Evolutionary conservation across 2,113 vertebrate species (phyloP).

Genomic region (Cnemophilus loriae): DNA sequence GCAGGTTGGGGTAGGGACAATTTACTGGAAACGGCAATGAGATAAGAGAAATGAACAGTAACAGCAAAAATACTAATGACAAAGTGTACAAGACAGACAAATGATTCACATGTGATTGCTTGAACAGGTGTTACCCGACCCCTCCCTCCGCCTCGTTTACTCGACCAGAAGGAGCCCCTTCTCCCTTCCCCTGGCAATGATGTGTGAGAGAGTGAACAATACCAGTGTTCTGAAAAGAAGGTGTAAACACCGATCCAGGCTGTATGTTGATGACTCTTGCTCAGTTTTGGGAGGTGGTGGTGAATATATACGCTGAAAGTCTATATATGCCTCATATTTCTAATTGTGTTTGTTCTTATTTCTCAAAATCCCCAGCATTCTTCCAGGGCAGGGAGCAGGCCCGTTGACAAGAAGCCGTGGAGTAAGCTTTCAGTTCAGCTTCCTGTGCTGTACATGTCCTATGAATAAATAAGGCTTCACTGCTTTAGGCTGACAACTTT

Average conservation of each 20-base stretch:
- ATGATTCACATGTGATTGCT: fast-evolving
- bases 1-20: not conserved
- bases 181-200: not conserved
- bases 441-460: not conserved
- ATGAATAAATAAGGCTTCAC: not conserved
- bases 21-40: not conserved
- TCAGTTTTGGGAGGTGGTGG: not conserved
- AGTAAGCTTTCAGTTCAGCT: not conserved
- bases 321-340: not conserved
- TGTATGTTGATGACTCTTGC: not conserved
- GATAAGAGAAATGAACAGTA: not conserved
- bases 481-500: not conserved
- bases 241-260: not conserved
- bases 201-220: not conserved
- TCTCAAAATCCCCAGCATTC: not conserved
- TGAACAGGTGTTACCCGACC: fast-evolving
- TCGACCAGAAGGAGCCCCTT: not conserved
- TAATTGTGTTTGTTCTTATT: not conserved
- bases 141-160: not conserved
- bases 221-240: not conserved
- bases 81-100: too few species aligned
- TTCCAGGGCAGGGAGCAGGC: not conserved
- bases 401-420: fast-evolving
- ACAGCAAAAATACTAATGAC: not conserved
- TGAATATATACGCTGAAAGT: not conserved